Conservation (phyloP, 1,140 invertebrate species). For the Papilio xuthus region DNA sequence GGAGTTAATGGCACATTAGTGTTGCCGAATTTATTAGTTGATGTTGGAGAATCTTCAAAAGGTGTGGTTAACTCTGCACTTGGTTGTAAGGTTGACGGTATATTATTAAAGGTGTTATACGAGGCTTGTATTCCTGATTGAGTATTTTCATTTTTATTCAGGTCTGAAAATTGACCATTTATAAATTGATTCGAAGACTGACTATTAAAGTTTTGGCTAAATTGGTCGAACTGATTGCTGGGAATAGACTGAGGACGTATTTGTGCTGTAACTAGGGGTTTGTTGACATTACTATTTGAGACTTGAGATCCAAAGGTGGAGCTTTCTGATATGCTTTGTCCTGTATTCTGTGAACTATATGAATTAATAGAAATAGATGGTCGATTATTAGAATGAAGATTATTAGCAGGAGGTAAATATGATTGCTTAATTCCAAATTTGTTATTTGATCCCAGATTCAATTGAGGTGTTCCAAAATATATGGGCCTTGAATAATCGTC, state of each 20-base stretch:
- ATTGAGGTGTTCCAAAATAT: conserved; percentile 12
- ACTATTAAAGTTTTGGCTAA: conserved; percentile 32
- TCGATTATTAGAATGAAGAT: conserved; percentile 13
- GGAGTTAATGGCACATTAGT: not conserved
- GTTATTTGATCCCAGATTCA: not conserved
- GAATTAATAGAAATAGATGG: not conserved
- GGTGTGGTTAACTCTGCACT: conserved; percentile 54
- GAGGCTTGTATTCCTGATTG: conserved; percentile 37
- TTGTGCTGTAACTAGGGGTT: not conserved
- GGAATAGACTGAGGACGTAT: conserved; percentile 5
- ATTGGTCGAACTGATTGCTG: conserved; percentile 5
- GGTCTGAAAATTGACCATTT: conserved; percentile 11
- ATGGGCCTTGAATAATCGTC: conserved; percentile 33
- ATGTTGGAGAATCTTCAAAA: conserved; percentile 46
- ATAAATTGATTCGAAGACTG: conserved; percentile 2
- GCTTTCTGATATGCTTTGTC: not conserved
- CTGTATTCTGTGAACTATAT: conserved; percentile 13
- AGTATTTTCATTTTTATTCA: not conserved
- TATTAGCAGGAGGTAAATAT: conserved; percentile 22
- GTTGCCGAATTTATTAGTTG: not conserved
- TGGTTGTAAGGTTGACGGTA: conserved; percentile 49
- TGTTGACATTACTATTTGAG: not conserved
- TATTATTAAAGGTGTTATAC: conserved; percentile 38
- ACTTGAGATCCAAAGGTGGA: not conserved
- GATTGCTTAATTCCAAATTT: conserved; percentile 20